Conservation (phyloP, 2,888 invertebrate genomes). For the Dryobota labecula region DNA sequence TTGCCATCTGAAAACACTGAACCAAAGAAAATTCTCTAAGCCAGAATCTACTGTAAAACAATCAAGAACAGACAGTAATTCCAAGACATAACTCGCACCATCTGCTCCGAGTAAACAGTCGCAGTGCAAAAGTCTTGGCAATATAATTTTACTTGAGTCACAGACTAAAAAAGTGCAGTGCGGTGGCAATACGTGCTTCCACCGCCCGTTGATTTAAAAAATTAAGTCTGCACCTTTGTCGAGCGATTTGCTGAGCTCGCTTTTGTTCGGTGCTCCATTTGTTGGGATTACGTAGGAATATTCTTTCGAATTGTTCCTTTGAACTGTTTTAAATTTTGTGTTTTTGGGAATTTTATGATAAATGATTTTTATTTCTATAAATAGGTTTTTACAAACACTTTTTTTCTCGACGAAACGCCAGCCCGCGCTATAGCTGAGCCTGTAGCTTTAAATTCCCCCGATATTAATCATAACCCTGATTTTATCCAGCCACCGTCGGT, state of each 20-base stretch:
- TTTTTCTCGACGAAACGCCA: no score
- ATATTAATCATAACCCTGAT: no score
- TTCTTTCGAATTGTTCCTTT: slow-evolving; percentile 30
- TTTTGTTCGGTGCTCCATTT: slow-evolving; percentile 44
- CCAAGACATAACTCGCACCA: slow-evolving; percentile 41
- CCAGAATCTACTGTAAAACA: slow-evolving; percentile 27
- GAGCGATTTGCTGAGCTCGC: slow-evolving; percentile 55
- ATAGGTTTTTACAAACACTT: no score
- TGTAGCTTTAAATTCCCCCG: no score
- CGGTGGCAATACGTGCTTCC: slow-evolving; percentile 56
- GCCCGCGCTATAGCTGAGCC: no score
- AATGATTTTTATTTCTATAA: no score
- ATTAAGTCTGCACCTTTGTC: slow-evolving; percentile 62
- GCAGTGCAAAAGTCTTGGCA: slow-evolving; percentile 42
- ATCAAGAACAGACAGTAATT: slow-evolving; percentile 33
- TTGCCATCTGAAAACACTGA: background rate
- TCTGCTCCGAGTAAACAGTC: slow-evolving; percentile 50
- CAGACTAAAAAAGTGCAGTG: slow-evolving; percentile 56
- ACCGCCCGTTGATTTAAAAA: slow-evolving; percentile 62
- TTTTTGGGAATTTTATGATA: background rate
- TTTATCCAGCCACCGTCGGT: no score
- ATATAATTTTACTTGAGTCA: slow-evolving; percentile 59
- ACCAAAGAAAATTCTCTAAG: background rate
- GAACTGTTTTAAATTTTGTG: slow-evolving; percentile 6
- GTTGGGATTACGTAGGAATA: slow-evolving; percentile 40